Percentiles rank a stretch among this genome's conserved stretches.
Evolutionary conservation across 2,888 invertebrate genomes (phyloP).

Genomic region (Chromoteleia sp.): DNA sequence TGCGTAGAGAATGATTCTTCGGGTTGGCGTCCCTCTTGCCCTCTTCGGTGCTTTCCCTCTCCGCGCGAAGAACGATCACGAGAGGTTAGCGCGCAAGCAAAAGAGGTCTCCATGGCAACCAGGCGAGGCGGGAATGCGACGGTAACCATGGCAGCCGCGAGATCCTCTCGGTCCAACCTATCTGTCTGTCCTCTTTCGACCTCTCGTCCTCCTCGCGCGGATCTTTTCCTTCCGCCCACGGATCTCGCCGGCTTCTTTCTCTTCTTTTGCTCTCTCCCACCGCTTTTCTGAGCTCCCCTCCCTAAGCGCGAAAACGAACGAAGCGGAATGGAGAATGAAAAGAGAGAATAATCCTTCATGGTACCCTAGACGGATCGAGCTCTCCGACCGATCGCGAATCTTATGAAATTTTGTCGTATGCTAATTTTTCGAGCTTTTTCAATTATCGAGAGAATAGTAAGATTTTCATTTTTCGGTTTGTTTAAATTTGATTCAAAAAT

Average conservation of each 20-base stretch:
- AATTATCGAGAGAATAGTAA: too few relatives aligned
- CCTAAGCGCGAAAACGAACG: slow-evolving; percentile 63
- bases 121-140: slow-evolving; percentile 84
- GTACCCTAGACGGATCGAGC: slow-evolving; percentile 70
- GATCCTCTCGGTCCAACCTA: slow-evolving; percentile 81
- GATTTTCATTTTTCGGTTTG: too few relatives aligned
- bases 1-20: slow-evolving; percentile 73
- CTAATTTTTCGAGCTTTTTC: slow-evolving; percentile 20
- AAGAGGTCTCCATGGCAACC: slow-evolving; percentile 87
- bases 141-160: slow-evolving; percentile 84
- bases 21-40: slow-evolving; percentile 70
- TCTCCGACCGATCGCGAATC: slow-evolving; percentile 57
- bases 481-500: too few relatives aligned
- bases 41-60: slow-evolving; percentile 70
- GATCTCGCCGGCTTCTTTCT: slow-evolving; percentile 71
- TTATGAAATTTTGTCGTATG: slow-evolving; percentile 50
- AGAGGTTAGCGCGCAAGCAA: slow-evolving; percentile 75
- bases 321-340: slow-evolving; percentile 68
- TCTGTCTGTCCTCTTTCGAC: slow-evolving; percentile 81
- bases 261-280: slow-evolving; percentile 69
- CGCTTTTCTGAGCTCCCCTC: slow-evolving; percentile 63
- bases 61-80: slow-evolving; percentile 73
- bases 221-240: slow-evolving; percentile 83
- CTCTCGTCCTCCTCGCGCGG: slow-evolving; percentile 78
- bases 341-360: slow-evolving; percentile 70